Evolutionary conservation across 2,797 vertebrate species (phyloP), one percentile per base, ranked within the genome.

Genomic region (Vespertilio murinus): DNA sequence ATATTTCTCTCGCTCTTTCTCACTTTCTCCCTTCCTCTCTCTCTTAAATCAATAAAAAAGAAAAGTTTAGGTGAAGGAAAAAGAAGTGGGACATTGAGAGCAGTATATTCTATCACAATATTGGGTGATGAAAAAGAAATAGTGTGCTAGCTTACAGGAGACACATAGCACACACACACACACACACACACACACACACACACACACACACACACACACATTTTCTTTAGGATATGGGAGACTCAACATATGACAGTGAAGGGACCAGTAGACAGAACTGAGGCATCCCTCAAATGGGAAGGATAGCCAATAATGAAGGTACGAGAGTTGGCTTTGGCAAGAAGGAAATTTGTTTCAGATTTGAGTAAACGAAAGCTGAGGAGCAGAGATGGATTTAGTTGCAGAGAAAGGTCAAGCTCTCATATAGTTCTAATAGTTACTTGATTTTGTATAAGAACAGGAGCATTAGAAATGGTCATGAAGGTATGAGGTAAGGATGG

Each of bases 191-290:
- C 28, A 28, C 56, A 59, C 56, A 56, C 56, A 25, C 54, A 10
- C 18, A 3, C 11, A 8, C 4, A 3, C 40, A 6, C 28, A 11
- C 71, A 47, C 17, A 64, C 61, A 64, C 33, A 67, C 10, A 6
- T 52, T 54, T 52, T 35, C 22, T 77, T n/a, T 49, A 67, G 18
- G 6, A 0, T 30, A 52, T 61, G 3, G 33, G 86, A 49, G 56
- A 61, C 30, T 30, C 38, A 23, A 8, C 4, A 8, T 47, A 56
- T 7, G 2, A 38, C 13, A 6, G 16, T 12, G 33, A 64, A 70
- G 2, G 3, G 6, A 0, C 11, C 11, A 17, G 22, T 5, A 35
- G 17, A 59, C 78, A 20, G 9, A 77, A 70, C 0, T 2, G 6
- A 81, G 12, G 2, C 3, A 30, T 30, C 16, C 20, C 14, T 20